These are phyloP conservation scores for Drymonia ruficornis DNA, from an alignment of 2,888 invertebrate genomes.

Conservation along the genomic window DNA sequence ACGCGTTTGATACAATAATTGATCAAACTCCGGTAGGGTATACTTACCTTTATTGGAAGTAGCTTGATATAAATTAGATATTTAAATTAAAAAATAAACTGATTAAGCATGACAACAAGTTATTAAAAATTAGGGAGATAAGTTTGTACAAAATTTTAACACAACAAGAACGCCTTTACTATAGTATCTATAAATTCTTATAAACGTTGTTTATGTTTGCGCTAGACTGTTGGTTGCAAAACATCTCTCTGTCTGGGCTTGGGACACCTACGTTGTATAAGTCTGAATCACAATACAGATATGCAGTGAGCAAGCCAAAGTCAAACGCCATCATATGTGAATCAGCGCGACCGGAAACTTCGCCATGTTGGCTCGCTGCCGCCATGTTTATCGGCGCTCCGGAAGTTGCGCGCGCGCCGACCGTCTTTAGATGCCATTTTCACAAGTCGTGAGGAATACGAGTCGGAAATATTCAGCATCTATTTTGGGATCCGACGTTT, in stretches of 20 bases:
- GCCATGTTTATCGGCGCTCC: conserved; percentile 81
- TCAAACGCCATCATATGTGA: conserved; percentile 73
- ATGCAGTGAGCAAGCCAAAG: conserved; percentile 79
- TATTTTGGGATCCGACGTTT: conserved; percentile 79
- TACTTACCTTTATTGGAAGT: not conserved
- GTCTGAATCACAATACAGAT: conserved; percentile 79
- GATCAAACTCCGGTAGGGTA: conserved; percentile 6
- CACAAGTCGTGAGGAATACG: conserved; percentile 69
- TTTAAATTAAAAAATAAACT: too few relatives aligned
- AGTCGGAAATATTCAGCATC: conserved; percentile 79
- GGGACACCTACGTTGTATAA: conserved; percentile 73
- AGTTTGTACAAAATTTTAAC: not conserved
- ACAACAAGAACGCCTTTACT: not conserved
- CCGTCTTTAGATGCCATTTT: conserved; percentile 78
- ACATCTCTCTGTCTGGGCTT: conserved; percentile 49
- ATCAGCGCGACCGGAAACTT: conserved; percentile 81
- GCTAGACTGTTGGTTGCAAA: conserved; percentile 62
- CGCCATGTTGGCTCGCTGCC: conserved; percentile 81
- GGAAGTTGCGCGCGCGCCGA: conserved; percentile 83
- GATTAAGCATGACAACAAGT: too few relatives aligned
- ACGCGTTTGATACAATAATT: conserved; percentile 18
- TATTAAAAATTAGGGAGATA: too few relatives aligned
- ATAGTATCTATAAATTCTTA: not conserved
- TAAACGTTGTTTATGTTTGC: conserved; percentile 26
- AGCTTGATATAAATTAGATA: too few relatives aligned